phyloP scores from a whole-genome alignment of 1,140 invertebrate genomes.

The Chrysoperla carnea region DNA sequence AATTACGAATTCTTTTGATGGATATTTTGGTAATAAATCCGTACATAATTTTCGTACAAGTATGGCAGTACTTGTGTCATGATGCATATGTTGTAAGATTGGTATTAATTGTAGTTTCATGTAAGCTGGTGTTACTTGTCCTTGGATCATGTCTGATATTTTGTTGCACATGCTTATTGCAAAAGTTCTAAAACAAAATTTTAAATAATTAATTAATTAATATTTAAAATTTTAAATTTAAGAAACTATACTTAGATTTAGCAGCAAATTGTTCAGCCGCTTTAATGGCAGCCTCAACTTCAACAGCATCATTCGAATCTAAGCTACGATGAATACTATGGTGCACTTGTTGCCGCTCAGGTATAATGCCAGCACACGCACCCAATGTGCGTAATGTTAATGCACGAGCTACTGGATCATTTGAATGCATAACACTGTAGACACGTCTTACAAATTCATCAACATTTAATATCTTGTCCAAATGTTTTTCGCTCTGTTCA shows the following conservation, averaged over 20 bases:
- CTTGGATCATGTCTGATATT: slow-evolving; percentile 88
- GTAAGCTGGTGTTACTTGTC: slow-evolving; percentile 75
- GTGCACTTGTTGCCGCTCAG: slow-evolving; percentile 86
- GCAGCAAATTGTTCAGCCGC: slow-evolving; percentile 84
- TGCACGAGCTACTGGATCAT: slow-evolving; percentile 87
- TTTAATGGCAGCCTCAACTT: slow-evolving; percentile 91
- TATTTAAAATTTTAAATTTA: slow-evolving; percentile 9
- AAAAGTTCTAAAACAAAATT: slow-evolving; percentile 50
- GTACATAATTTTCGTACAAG: slow-evolving; percentile 69
- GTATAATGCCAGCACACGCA: slow-evolving; percentile 80
- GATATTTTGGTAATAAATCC: slow-evolving; percentile 70
- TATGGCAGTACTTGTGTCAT: slow-evolving; percentile 66
- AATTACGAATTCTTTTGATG: slow-evolving; percentile 71
- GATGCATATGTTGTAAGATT: slow-evolving; percentile 87
- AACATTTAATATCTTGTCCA: slow-evolving; percentile 92
- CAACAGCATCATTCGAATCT: slow-evolving; percentile 87
- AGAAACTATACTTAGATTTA: slow-evolving; percentile 53
- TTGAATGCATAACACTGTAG: slow-evolving; percentile 91
- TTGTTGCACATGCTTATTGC: slow-evolving; percentile 93
- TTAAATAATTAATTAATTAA: not conserved
- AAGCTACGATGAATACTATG: slow-evolving; percentile 81
- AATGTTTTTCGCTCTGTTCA: slow-evolving; percentile 88
- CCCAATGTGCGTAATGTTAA: slow-evolving; percentile 79
- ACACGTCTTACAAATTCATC: slow-evolving; percentile 88
- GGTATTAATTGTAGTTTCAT: slow-evolving; percentile 83